Evolutionary conservation across 1,140 invertebrate genomes (phyloP).

Genomic region (Cydia pomonella): DNA sequence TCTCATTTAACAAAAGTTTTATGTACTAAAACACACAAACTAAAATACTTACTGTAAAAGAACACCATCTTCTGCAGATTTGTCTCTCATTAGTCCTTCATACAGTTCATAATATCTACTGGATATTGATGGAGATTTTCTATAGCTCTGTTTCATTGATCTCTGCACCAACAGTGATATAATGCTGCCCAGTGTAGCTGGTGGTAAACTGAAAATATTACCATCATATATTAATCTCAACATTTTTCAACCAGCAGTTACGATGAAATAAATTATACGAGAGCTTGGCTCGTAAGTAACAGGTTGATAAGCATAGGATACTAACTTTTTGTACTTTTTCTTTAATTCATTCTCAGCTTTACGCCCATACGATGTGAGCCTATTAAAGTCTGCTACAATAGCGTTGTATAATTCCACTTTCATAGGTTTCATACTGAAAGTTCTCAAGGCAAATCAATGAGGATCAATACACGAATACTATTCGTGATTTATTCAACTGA

Average conservation of each 20-base stretch:
- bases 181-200: slow-evolving; percentile 66
- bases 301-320: slow-evolving; percentile 27
- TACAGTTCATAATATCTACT: slow-evolving; percentile 73
- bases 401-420: slow-evolving; percentile 68
- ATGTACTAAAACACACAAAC: neutral
- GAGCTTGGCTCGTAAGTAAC: neutral
- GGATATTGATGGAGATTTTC: slow-evolving; percentile 71
- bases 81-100: slow-evolving; percentile 64
- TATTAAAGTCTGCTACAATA: slow-evolving; percentile 70
- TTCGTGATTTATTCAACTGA: neutral
- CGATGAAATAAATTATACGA: neutral
- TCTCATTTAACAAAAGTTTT: neutral
- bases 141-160: slow-evolving; percentile 72
- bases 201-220: slow-evolving; percentile 56
- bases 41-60: slow-evolving; percentile 61
- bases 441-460: neutral
- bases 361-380: slow-evolving; percentile 59
- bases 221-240: neutral
- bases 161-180: slow-evolving; percentile 67
- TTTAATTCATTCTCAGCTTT: slow-evolving; percentile 69
- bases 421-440: slow-evolving; percentile 50
- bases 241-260: slow-evolving; percentile 1
- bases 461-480: neutral
- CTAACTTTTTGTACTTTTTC: slow-evolving; percentile 70
- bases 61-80: slow-evolving; percentile 57